These are phyloP conservation scores for Lasioglossum marginatum DNA, from an alignment of 2,888 invertebrate species.

Conservation along the genomic window DNA sequence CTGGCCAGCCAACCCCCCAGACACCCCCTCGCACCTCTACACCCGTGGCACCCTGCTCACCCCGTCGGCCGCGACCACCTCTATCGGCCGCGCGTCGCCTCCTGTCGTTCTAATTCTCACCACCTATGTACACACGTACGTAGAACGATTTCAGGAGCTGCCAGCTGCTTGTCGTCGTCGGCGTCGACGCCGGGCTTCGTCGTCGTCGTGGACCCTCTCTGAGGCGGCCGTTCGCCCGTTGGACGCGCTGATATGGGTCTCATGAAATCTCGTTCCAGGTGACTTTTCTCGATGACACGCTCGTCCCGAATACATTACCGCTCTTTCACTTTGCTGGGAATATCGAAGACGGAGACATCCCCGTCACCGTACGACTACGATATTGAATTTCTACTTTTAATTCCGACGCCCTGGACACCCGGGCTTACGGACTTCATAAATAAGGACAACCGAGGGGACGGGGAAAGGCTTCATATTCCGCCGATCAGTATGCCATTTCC, in stretches of 20 bases:
- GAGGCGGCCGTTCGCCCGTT: constrained; percentile 4
- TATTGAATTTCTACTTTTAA: constrained; percentile 62
- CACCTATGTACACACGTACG: constrained; percentile 65
- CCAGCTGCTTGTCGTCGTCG: constrained; percentile 43
- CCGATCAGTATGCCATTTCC: constrained; percentile 29
- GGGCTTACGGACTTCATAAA: constrained; percentile 55
- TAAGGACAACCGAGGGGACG: constrained; percentile 40
- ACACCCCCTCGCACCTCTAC: constrained; percentile 40
- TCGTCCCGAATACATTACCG: constrained; percentile 58
- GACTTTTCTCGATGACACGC: constrained; percentile 62
- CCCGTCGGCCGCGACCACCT: constrained; percentile 16
- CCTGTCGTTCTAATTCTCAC: constrained; percentile 69
- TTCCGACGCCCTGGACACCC: constrained; percentile 28
- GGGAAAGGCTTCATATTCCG: constrained; percentile 32
- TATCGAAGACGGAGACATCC: constrained; percentile 49
- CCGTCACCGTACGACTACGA: constrained; percentile 38
- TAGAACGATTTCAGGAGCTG: constrained; percentile 61
- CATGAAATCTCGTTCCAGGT: constrained; percentile 61
- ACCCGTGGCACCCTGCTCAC: constrained; percentile 14
- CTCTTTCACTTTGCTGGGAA: constrained; percentile 54
- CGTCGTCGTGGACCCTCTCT: constrained; percentile 34
- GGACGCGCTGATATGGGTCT: constrained; percentile 51
- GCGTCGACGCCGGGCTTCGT: neutral
- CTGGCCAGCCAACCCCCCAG: constrained; percentile 18
- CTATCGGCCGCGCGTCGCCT: constrained; percentile 38